phyloP scores from a whole-genome alignment of 2,888 invertebrate species.

The Fragum fragum region DNA sequence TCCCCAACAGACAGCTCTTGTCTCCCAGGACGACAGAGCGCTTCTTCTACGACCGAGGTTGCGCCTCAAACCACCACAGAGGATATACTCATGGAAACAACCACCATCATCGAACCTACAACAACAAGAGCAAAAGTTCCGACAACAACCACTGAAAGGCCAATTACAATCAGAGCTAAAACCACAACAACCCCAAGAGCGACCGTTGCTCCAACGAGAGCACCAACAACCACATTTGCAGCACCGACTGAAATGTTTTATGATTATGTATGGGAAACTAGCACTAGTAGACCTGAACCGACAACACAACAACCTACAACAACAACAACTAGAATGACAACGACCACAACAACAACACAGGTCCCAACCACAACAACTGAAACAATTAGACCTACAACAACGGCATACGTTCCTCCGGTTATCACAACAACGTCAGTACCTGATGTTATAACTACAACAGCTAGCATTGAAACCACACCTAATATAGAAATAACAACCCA shows the following conservation, averaged over 20 bases:
- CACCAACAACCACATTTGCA: slow-evolving; percentile 18
- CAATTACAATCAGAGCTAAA: slow-evolving; percentile 24
- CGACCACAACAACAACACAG: slow-evolving; percentile 36
- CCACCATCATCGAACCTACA: slow-evolving; percentile 25
- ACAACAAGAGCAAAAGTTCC: slow-evolving; percentile 32
- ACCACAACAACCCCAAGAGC: slow-evolving; percentile 30
- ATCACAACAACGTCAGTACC: slow-evolving; percentile 26
- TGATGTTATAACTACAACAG: slow-evolving; percentile 20
- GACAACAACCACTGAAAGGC: slow-evolving; percentile 31
- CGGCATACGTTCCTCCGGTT: not conserved
- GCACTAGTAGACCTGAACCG: slow-evolving; percentile 18
- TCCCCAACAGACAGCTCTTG: slow-evolving; percentile 62
- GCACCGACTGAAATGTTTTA: slow-evolving; percentile 21
- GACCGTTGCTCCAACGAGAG: slow-evolving; percentile 16
- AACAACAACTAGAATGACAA: slow-evolving; percentile 35
- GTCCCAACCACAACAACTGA: slow-evolving; percentile 14
- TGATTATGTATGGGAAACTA: slow-evolving; percentile 8
- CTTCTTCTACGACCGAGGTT: slow-evolving; percentile 26
- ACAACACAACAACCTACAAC: slow-evolving; percentile 18
- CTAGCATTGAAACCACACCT: slow-evolving; percentile 14
- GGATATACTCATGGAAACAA: slow-evolving; percentile 29
- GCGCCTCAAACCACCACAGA: slow-evolving; percentile 24
- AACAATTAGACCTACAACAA: slow-evolving; percentile 4
- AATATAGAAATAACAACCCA: slow-evolving; percentile 22
- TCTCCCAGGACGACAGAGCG: slow-evolving; percentile 41